Base-by-base conservation (phyloP, 2,888 invertebrate species). In the Eupithecia insigniata region DNA sequence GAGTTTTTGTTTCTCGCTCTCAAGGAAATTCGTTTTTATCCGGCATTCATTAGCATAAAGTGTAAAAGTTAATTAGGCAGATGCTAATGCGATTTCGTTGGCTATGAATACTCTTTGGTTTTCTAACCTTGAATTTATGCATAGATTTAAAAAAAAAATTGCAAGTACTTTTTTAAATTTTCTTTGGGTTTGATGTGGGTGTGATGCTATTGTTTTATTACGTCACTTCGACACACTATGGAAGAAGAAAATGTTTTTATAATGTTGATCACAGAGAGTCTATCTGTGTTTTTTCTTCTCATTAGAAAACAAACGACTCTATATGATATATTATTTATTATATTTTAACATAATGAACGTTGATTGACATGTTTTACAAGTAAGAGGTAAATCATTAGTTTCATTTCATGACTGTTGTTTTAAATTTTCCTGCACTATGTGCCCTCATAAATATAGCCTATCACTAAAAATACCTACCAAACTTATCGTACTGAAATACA, bases 21-120 rank as follows among this genome's bases (percentile, higher is more conserved):
- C 86, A 89, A 88, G 89, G 87, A 90, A 90, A 89, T 77, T 74
- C 78, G 80, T 86, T 86, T 85, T 86, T 85, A 84, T 84, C 73
- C 70, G 80, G 72, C 75, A 74, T 72, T 80, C 81, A 87, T 88
- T 87, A 88, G 77, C 83, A 85, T 86, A 80, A 80, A 77, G 80
- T 81, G 81, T 84, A 86, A 84, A 83, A 85, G 80, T 81, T 83
- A 83, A 85, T 85, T 83, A 83, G 77, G 72, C 78, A 77, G 80
- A 82, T 81, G 83, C 76, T 84, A 85, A 84, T 81, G 72, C 72
- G 79, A 79, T 82, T 82, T 80, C 79, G 71, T 70, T 66, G 67
- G 67, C 73, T 76, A 70, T 74, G 70, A 78, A 75, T 70, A 61
- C 46, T 75, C 70, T 74, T 76, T 78, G 67, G 72, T 72, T 39